Base-by-base conservation (phyloP, 2,888 invertebrate genomes). In the Abscondita cerata region DNA sequence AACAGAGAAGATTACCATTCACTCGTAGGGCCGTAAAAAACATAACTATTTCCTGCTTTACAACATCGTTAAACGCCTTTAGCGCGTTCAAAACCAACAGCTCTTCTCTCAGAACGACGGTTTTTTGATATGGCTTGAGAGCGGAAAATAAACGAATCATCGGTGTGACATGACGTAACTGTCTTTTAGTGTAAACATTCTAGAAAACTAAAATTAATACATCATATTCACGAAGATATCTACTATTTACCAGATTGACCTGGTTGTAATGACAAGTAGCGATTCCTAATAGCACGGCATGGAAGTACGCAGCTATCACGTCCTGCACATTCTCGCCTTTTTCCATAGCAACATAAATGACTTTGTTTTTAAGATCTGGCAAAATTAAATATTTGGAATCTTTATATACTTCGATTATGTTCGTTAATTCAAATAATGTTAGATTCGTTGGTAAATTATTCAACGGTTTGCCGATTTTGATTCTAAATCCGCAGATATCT, bases 301-400 rank as follows among this genome's bases (percentile, higher is more conserved):
- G 87, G 68, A 89, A 89, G 75, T 89, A 91, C 3, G 87, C 87
- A 72, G 86, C 83, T 8, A 92, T 73, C n/a, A 89, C 80, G 68
- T 88, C 87, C 51, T 78, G 77, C 0, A 83, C 73, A 0, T 72
- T 74, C 16, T 84, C 83, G n/a, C 82, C 77, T 48, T 83, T 81
- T 60, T 83, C 82, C 1, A 91, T 74, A 33, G 84, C 75, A 15
- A 92, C 81, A 73, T 84, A 82, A 71, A 91, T 84, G 18, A 74
- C 80, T 61, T 80, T 80, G 2, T 74, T 75, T 38, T 78, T 69
- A 9, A 82, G 67, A 73, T 84, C 80, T 1, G 86, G 82, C 1
- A 86, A 64, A 38, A 90, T 73, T 13, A 89, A 70, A 72, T 88
- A 89, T 16, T 83, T 81, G 51, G 80, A 81, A 4, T 81, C 69